Base-by-base conservation (phyloP, 2,888 invertebrate species). In the Ferdinandea cuprea region DNA sequence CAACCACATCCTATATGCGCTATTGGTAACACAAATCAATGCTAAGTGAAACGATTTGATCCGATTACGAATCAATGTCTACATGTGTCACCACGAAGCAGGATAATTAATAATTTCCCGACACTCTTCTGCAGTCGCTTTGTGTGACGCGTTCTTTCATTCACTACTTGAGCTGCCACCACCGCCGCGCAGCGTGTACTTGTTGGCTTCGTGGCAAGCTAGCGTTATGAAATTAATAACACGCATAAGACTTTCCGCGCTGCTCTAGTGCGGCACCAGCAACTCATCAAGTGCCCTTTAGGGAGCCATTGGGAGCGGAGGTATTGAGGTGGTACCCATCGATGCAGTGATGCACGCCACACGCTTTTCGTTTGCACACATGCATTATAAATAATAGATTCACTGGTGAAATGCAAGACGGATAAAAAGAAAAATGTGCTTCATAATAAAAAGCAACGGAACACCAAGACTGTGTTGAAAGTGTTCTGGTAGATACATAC, bases 31-130 rank as follows among this genome's bases (percentile, higher is more conserved):
- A 68, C 77, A 77, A 66, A 66, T 72, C 77, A 77, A 68, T 78
- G 72, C 78, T 83, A 73, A 83, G 78, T 73, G 83, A 72, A 78
- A 73, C 72, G 68, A 72, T 83, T 83, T 83, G 72, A 83, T 83
- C 72, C 83, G 77, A 83, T 83, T 83, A 83, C 83, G 72, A 78
- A 78, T 78, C 83, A 83, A 78, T 78, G 72, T 78, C 77, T 83
- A 83, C 83, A 68, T 83, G 83, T 83, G 83, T 83, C 78, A 78
- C 78, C 61, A 72, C 78, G 78, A 68, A 28, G 63, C 42, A 63
- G 37, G 71, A 78, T 68, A 78, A 83, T 83, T 83, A 78, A 83
- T 78, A 83, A 83, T 73, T 83, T 78, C 77, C 78, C 63, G 66
- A 68, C 77, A 83, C 77, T 65, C 59, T 44, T 52, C 2, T 25